These are phyloP conservation scores for Camponotus pennsylvanicus DNA, from an alignment of 1,140 invertebrate species.

Conservation along the genomic window DNA sequence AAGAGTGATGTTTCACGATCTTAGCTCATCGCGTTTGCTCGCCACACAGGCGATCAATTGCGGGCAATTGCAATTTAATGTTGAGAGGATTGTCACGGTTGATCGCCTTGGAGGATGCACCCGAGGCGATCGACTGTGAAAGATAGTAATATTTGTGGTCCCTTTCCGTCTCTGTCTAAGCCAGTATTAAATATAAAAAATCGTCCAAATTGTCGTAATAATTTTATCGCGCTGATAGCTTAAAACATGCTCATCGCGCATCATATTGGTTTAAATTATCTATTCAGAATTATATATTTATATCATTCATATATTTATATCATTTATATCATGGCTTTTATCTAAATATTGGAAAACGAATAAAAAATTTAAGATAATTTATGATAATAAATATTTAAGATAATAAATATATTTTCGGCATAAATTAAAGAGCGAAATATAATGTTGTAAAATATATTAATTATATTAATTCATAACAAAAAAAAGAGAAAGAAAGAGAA, in stretches of 20 bases:
- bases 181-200: slow-evolving; percentile 28
- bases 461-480: slow-evolving; percentile 11
- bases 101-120: background rate
- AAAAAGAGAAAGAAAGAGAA: background rate
- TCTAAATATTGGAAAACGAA: background rate
- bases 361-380: background rate
- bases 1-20: slow-evolving; percentile 43
- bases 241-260: background rate
- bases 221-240: slow-evolving; percentile 8
- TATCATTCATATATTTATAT: too few relatives aligned
- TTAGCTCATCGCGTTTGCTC: background rate
- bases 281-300: background rate
- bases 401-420: background rate
- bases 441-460: background rate
- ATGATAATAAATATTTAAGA: too few relatives aligned
- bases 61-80: slow-evolving; percentile 45
- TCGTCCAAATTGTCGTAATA: background rate
- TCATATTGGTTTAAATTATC: background rate
- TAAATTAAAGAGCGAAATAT: background rate
- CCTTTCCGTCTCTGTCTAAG: background rate
- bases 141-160: slow-evolving; percentile 43
- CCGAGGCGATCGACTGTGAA: slow-evolving; percentile 38
- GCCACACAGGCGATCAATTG: slow-evolving; percentile 30
- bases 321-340: slow-evolving; percentile 2
- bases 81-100: background rate